A percentile compares a stretch with the other conserved stretches of the same genome.
phyloP scores from a whole-genome alignment of 2,113 vertebrate genomes.

The Electrona antarctica region DNA sequence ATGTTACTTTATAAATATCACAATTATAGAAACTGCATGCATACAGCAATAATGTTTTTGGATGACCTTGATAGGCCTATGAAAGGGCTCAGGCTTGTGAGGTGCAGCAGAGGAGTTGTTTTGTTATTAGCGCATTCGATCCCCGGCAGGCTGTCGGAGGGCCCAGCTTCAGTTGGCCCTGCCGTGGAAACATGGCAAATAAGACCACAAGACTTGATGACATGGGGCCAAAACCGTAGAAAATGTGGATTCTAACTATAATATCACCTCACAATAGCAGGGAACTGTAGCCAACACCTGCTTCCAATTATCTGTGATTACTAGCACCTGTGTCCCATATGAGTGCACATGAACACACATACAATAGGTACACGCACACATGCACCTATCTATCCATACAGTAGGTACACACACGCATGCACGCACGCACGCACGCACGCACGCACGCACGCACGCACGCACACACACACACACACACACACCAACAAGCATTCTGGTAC shows the following conservation, averaged over 20 bases:
- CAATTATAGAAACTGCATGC: not conserved
- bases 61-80: not conserved
- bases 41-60: not conserved
- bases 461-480: constrained; percentile 11
- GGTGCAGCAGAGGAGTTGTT: not conserved
- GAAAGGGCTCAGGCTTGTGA: not conserved
- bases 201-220: constrained; percentile 14
- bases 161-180: constrained; percentile 1
- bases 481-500: constrained; percentile 29
- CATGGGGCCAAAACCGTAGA: constrained; percentile 17
- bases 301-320: constrained; percentile 75
- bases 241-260: constrained; percentile 33
- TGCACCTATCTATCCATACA: not conserved
- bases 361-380: not conserved
- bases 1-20: not conserved
- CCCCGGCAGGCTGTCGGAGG: not conserved
- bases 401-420: not conserved
- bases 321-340: constrained; percentile 63
- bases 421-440: constrained; percentile 21
- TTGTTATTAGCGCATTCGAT: constrained; percentile 10
- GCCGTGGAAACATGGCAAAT: constrained; percentile 42
- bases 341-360: too few species aligned
- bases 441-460: not conserved
- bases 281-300: constrained; percentile 66
- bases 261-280: constrained; percentile 56